Evolutionary conservation across 2,888 invertebrate genomes (phyloP).

Genomic region (Geotrupes spiniger): DNA sequence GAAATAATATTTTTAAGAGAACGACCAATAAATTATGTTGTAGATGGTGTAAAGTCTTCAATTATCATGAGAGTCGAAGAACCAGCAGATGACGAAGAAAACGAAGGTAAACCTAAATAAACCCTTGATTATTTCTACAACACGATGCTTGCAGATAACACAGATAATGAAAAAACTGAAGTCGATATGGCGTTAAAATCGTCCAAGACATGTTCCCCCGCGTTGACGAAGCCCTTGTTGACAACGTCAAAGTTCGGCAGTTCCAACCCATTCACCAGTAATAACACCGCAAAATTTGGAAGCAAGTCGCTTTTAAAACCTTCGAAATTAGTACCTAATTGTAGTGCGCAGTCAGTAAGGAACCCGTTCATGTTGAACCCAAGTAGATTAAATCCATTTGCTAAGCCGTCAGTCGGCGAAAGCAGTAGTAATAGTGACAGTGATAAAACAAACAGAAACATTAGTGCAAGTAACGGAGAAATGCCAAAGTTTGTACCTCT

Average conservation of each 20-base stretch:
- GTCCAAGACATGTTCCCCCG: conserved; percentile 28
- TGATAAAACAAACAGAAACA: conserved; percentile 30
- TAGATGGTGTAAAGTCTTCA: conserved; percentile 35
- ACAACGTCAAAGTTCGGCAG: conserved; percentile 14
- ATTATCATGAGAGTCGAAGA: conserved; percentile 47
- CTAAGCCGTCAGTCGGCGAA: conserved; percentile 27
- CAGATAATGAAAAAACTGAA: conserved; percentile 33
- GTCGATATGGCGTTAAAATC: conserved; percentile 34
- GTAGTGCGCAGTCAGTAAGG: conserved; percentile 24
- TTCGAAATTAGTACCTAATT: conserved; percentile 33
- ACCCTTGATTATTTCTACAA: conserved; percentile 2
- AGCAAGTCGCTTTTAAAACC: conserved; percentile 26
- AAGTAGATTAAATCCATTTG: conserved; percentile 45
- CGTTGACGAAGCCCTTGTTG: conserved; percentile 13
- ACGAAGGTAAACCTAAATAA: conserved; percentile 34
- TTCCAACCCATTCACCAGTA: conserved; percentile 7
- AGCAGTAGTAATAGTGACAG: conserved; percentile 29
- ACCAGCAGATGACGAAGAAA: conserved; percentile 37
- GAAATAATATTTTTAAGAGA: neutral
- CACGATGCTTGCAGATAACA: conserved; percentile 32
- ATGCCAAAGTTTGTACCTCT: conserved; percentile 47
- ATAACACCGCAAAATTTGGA: conserved; percentile 17
- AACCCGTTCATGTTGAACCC: conserved; percentile 42
- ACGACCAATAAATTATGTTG: conserved; percentile 11
- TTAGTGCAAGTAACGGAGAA: conserved; percentile 38